Evolutionary conservation across 1,140 invertebrate species (phyloP).

Genomic region (Neuroterus valhalla): DNA sequence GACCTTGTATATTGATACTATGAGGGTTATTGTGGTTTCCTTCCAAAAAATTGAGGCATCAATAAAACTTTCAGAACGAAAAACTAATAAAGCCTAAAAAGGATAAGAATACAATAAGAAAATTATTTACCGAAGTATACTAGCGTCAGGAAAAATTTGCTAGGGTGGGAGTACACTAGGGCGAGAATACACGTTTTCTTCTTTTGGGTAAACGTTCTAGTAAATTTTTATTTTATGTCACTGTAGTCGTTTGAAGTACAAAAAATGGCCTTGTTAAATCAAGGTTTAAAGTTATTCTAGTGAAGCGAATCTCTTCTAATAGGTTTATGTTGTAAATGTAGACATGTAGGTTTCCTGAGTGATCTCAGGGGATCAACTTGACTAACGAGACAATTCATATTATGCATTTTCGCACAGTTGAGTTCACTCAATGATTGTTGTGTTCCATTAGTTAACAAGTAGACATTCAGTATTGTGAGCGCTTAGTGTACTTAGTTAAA

Average conservation of each 20-base stretch:
- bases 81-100: too few relatives aligned
- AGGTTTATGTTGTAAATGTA: slow-evolving; percentile 38
- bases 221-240: not conserved
- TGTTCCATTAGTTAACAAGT: slow-evolving; percentile 9
- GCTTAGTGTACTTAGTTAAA: not conserved
- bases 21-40: too few relatives aligned
- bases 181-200: too few relatives aligned
- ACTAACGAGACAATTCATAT: slow-evolving; percentile 53
- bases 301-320: slow-evolving; percentile 43
- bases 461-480: not conserved
- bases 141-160: too few relatives aligned
- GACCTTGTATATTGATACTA: too few relatives aligned
- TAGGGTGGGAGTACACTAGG: too few relatives aligned
- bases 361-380: slow-evolving; percentile 48
- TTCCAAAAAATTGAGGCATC: too few relatives aligned
- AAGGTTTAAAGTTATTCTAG: not conserved
- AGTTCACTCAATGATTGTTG: not conserved
- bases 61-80: too few relatives aligned
- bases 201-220: too few relatives aligned
- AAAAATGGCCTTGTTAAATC: not conserved
- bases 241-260: not conserved
- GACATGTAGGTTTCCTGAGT: slow-evolving; percentile 17
- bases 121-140: too few relatives aligned
- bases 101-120: too few relatives aligned
- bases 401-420: slow-evolving; percentile 38